Evolutionary conservation across 2,113 vertebrate genomes (phyloP).

Genomic region (Tupaia tana): DNA sequence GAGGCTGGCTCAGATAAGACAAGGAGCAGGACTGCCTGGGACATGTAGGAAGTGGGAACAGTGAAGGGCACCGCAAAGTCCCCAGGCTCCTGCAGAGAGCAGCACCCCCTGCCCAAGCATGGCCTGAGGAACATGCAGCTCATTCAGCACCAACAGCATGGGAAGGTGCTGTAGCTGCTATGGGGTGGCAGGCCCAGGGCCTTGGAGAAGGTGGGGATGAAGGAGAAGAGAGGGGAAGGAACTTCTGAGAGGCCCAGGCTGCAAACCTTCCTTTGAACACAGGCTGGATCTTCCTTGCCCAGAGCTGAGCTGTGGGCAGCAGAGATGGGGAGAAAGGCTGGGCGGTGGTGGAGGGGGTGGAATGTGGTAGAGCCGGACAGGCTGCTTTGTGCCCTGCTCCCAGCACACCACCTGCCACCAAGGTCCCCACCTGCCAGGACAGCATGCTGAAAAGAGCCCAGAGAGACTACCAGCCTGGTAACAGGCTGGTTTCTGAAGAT

Average conservation of each 20-base stretch:
- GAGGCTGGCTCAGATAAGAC: neutral
- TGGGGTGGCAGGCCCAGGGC: neutral
- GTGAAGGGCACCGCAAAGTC: neutral
- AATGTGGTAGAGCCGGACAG: neutral
- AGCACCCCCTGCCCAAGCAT: neutral
- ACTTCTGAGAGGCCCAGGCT: neutral
- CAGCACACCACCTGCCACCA: neutral
- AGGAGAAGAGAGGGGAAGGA: neutral
- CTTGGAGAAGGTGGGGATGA: neutral
- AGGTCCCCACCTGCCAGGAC: neutral
- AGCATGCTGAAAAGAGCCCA: neutral
- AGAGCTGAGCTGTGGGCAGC: neutral
- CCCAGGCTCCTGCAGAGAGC: neutral
- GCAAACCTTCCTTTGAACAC: neutral
- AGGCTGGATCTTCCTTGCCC: neutral
- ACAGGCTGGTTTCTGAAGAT: neutral
- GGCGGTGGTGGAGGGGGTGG: neutral
- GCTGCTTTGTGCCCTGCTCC: neutral
- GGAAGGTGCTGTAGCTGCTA: neutral
- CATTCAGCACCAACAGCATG: neutral
- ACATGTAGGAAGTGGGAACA: slow-evolving; percentile 41
- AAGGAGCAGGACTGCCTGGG: neutral
- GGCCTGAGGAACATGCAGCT: neutral
- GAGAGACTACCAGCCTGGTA: neutral
- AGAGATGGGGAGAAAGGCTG: neutral